These are phyloP conservation scores for Allygus modestus DNA, from an alignment of 2,888 invertebrate species.

Conservation along the genomic window DNA sequence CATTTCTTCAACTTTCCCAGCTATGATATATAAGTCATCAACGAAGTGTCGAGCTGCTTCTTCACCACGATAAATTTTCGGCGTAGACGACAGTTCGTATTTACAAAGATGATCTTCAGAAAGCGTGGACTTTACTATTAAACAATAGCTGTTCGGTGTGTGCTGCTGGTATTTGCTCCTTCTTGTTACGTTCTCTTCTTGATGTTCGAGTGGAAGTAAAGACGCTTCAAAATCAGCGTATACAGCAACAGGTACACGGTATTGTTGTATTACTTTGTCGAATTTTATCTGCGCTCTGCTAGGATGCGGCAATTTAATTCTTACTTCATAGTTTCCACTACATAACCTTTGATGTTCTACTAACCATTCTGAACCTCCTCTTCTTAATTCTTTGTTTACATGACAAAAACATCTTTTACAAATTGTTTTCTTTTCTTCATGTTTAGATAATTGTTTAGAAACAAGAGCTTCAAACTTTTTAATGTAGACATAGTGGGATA, in stretches of 20 bases:
- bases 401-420: slow-evolving; percentile 43
- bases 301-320: background rate
- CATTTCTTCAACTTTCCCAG: slow-evolving; percentile 27
- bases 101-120: slow-evolving; percentile 18
- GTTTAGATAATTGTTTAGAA: background rate
- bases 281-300: background rate
- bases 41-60: slow-evolving; percentile 28
- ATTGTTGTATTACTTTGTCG: slow-evolving; percentile 6
- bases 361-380: slow-evolving; percentile 2
- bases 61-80: slow-evolving; percentile 37
- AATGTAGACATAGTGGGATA: slow-evolving; percentile 28
- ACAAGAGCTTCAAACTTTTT: slow-evolving; percentile 30
- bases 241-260: slow-evolving; percentile 17
- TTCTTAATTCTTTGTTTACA: background rate
- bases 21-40: slow-evolving; percentile 39
- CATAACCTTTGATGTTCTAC: slow-evolving; percentile 7
- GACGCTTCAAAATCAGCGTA: slow-evolving; percentile 46
- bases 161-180: background rate
- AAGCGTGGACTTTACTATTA: slow-evolving; percentile 13
- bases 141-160: slow-evolving; percentile 24
- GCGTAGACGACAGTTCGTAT: background rate
- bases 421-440: background rate
- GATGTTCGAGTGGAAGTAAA: background rate
- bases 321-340: background rate
- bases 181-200: background rate